phyloP scores from a whole-genome alignment of 1,140 invertebrate species.

The Cherax quadricarinatus region DNA sequence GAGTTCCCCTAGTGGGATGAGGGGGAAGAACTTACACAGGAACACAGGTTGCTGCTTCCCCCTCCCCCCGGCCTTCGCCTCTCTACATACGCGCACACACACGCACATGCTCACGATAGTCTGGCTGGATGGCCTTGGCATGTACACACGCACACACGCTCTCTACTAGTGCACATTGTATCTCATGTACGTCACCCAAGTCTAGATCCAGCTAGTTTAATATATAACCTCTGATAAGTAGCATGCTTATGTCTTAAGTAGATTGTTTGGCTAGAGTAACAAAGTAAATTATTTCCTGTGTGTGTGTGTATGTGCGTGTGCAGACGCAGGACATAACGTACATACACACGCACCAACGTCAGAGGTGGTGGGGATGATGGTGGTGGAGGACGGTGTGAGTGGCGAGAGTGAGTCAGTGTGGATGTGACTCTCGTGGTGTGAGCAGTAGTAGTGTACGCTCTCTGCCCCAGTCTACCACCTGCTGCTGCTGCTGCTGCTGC shows the following conservation, averaged over 20 bases:
- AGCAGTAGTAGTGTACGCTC: conserved; percentile 19
- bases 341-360: conserved; percentile 33
- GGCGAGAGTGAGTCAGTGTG: conserved; percentile 62
- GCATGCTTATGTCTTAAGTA: background rate
- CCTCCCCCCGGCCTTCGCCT: conserved; percentile 7
- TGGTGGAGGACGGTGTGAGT: conserved; percentile 35
- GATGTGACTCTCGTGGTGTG: conserved; percentile 59
- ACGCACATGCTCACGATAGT: conserved; percentile 7
- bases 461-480: conserved; percentile 29
- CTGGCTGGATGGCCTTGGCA: conserved; percentile 49
- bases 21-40: background rate
- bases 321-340: background rate
- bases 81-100: conserved; percentile 22
- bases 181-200: background rate
- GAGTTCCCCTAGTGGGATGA: background rate
- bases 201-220: background rate
- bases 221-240: background rate
- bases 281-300: background rate
- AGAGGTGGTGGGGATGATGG: conserved; percentile 30
- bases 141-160: conserved; percentile 39
- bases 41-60: too few relatives aligned
- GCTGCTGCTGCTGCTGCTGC: conserved; percentile 27
- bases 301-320: background rate
- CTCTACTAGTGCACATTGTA: conserved; percentile 20
- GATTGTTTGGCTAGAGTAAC: background rate